phyloP scores from a whole-genome alignment of 2,797 vertebrate species.

The Graptemys geographica region DNA sequence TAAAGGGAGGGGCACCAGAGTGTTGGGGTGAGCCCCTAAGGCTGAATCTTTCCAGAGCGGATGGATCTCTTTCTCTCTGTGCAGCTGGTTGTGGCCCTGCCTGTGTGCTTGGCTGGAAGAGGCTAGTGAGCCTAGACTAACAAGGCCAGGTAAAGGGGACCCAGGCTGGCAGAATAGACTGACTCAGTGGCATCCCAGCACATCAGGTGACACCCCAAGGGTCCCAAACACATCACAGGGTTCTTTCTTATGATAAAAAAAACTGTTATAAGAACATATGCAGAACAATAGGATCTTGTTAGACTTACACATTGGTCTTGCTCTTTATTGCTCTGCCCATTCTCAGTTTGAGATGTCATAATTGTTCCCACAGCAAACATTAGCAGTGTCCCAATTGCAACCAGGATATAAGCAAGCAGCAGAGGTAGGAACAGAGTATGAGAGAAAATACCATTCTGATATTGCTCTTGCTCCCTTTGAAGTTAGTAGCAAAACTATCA shows the following conservation, averaged over 20 bases:
- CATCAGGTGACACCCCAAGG: too few relatives aligned
- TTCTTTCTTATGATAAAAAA: background rate
- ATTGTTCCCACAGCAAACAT: slow-evolving; percentile 30
- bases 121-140: too few relatives aligned
- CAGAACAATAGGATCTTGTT: background rate
- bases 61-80: too few relatives aligned
- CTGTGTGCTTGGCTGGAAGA: too few relatives aligned
- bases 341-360: slow-evolving; percentile 41
- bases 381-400: background rate
- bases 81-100: too few relatives aligned
- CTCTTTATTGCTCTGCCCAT: background rate
- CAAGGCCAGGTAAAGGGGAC: too few relatives aligned
- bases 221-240: too few relatives aligned
- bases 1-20: too few relatives aligned
- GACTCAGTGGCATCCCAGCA: too few relatives aligned
- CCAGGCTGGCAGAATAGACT: too few relatives aligned
- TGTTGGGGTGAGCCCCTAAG: too few relatives aligned
- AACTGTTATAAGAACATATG: background rate
- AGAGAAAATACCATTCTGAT: background rate
- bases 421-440: background rate
- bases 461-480: accelerated
- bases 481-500: background rate
- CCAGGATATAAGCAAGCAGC: background rate
- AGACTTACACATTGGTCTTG: background rate
- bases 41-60: too few relatives aligned